Base-by-base conservation (phyloP, 2,888 invertebrate genomes). In the Epinotia bilunana region DNA sequence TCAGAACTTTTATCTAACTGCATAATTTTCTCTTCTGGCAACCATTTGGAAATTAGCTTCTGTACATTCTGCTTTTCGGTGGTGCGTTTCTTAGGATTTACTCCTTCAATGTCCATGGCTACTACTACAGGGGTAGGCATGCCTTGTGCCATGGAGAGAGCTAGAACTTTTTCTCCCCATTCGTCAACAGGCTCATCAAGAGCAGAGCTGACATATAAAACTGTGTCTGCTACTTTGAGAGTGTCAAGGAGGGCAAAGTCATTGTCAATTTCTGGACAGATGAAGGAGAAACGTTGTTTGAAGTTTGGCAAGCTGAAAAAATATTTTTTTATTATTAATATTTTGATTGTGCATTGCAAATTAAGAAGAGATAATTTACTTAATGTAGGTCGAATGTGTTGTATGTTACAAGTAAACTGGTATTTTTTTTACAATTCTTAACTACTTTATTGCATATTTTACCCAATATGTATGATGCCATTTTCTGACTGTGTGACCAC, bases 151-250 rank as follows among this genome's bases (percentile, higher is more conserved):
- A 97, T 95, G 6, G 97, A 94, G 82, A 97, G 95, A 20, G 96
- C 96, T 28, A 99, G 93, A 23, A 98, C 95, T 81, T 96, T 95
- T 80, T 97, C 96, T 0, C 98, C 98, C 96, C 96, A 97, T 77
- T 95, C 95, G 86, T 98, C 98, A 61, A 98, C 95, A 1, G 97
- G 94, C 78, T 96, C 96, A 79, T 96, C 95, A 72, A 95, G 91
- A 12, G 97, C 96, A 0, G 97, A 97, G 61, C 97, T 95, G 11
- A 99, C 88, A 86, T 98, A 96, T 4, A 99, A 84, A 2, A 98
- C 95, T 1, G 97, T 97, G 86, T 99, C 98, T 33, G 98, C 96
- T 7, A 98, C 96, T 95, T 98, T 98, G 0, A 97, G 91, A n/a
- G 96, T 95, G 92, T 98, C 98, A 73, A 98, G 90, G 6, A 96